These are phyloP conservation scores for Paraplagusia blochii DNA, from an alignment of 2,113 vertebrate genomes.

Conservation along the genomic window DNA sequence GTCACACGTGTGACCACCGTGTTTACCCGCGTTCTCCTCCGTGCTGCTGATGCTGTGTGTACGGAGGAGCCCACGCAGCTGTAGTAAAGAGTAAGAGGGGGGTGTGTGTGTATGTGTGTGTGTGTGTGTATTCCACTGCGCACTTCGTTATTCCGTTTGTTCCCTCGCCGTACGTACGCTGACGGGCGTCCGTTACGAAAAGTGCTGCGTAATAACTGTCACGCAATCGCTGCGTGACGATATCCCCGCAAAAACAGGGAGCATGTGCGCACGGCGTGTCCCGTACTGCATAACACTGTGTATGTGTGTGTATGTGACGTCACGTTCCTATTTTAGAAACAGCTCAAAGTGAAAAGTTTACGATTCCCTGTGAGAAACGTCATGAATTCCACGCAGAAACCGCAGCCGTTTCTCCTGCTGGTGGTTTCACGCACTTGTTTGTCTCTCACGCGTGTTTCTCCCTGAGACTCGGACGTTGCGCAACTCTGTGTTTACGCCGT, in stretches of 20 bases:
- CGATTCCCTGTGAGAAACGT: not conserved
- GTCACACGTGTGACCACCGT: conserved; percentile 35
- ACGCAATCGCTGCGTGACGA: conserved; percentile 22
- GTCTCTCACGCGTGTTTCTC: not conserved
- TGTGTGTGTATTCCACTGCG: conserved; percentile 52
- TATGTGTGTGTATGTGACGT: not conserved
- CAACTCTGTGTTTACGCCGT: conserved; percentile 75
- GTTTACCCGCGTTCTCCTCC: conserved; percentile 33
- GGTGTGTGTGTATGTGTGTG: conserved; percentile 28
- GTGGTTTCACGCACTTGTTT: not conserved
- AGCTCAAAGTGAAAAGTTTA: not conserved
- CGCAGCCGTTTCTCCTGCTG: too few relatives aligned
- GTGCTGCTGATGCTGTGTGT: conserved; percentile 29
- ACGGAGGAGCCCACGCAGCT: conserved; percentile 51
- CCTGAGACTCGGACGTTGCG: conserved; percentile 58
- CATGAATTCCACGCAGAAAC: too few relatives aligned
- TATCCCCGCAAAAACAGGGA: conserved; percentile 9
- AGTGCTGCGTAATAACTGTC: conserved; percentile 53
- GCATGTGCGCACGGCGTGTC: not conserved
- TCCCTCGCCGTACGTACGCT: conserved; percentile 18
- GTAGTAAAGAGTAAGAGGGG: conserved; percentile 47
- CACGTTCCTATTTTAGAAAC: not conserved
- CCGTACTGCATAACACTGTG: not conserved
- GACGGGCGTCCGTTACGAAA: conserved; percentile 1
- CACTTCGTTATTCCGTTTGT: conserved; percentile 52